These are phyloP conservation scores for Camelus dromedarius DNA, from an alignment of 2,113 vertebrate species.

Conservation along the genomic window DNA sequence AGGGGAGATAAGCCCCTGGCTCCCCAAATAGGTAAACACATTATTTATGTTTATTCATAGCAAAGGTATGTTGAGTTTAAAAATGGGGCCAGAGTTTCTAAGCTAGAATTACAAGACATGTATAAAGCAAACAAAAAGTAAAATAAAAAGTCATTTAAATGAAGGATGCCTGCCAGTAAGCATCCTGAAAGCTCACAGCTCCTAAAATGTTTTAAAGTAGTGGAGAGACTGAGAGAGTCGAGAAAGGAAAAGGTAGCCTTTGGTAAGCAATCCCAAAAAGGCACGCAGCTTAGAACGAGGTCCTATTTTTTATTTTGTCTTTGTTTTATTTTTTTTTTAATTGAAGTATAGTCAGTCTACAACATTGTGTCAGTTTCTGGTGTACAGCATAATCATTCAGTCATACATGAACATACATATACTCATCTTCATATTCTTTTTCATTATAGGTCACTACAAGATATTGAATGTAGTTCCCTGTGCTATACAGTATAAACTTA, in stretches of 20 bases:
- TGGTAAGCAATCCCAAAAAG: fast-evolving
- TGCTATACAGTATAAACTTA: too few species aligned
- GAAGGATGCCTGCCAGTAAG: not conserved
- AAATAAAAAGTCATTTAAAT: not conserved
- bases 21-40: not conserved
- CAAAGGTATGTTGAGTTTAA: constrained; percentile 9
- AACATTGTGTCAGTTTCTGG: too few species aligned
- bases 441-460: too few species aligned
- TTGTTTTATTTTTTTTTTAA: too few species aligned
- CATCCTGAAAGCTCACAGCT: not conserved
- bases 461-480: too few species aligned
- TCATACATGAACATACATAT: too few species aligned
- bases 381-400: too few species aligned
- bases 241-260: not conserved
- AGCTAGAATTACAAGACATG: not conserved
- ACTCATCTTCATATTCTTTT: too few species aligned
- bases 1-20: not conserved
- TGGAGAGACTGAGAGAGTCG: not conserved
- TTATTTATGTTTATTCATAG: not conserved
- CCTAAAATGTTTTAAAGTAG: not conserved
- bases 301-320: not conserved
- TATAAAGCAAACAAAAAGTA: not conserved
- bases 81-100: not conserved
- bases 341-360: too few species aligned
- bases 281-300: fast-evolving